Evolutionary conservation across 2,113 vertebrate species (phyloP).

Genomic region (Peromyscus leucopus): DNA sequence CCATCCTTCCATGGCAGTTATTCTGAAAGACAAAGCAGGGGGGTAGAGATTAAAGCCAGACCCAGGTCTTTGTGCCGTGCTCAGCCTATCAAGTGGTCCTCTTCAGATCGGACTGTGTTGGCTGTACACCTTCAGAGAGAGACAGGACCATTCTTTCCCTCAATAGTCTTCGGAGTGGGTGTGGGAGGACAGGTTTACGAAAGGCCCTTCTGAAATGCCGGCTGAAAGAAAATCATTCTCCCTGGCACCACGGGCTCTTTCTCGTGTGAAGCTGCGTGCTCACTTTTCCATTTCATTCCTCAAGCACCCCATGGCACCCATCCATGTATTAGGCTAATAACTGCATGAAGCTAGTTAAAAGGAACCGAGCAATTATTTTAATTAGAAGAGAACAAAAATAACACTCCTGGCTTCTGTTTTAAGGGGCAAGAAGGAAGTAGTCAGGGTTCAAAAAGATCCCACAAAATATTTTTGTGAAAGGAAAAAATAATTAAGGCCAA

Average conservation of each 20-base stretch:
- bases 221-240: conserved; percentile 60
- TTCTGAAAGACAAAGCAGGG: conserved; percentile 71
- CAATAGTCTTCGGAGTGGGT: conserved; percentile 35
- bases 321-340: conserved; percentile 81
- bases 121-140: conserved; percentile 54
- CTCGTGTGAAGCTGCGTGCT: conserved; percentile 73
- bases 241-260: conserved; percentile 63
- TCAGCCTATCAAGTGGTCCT: conserved; percentile 62
- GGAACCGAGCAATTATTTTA: conserved; percentile 84
- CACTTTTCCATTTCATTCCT: conserved; percentile 72
- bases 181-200: conserved; percentile 29
- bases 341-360: conserved; percentile 81
- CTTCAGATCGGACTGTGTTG: conserved; percentile 53
- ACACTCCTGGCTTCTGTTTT: conserved; percentile 83
- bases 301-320: conserved; percentile 75
- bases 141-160: conserved; percentile 65
- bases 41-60: conserved; percentile 66
- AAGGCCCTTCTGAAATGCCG: conserved; percentile 57
- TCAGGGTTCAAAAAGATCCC: conserved; percentile 81
- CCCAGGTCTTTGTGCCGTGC: conserved; percentile 33
- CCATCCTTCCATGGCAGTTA: conserved; percentile 24
- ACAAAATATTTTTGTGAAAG: conserved; percentile 85
- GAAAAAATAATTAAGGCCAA: conserved; percentile 85
- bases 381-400: conserved; percentile 84
- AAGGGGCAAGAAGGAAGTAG: conserved; percentile 83